Conservation (phyloP, 2,888 invertebrate species). For the Tetramorium bicarinatum region DNA sequence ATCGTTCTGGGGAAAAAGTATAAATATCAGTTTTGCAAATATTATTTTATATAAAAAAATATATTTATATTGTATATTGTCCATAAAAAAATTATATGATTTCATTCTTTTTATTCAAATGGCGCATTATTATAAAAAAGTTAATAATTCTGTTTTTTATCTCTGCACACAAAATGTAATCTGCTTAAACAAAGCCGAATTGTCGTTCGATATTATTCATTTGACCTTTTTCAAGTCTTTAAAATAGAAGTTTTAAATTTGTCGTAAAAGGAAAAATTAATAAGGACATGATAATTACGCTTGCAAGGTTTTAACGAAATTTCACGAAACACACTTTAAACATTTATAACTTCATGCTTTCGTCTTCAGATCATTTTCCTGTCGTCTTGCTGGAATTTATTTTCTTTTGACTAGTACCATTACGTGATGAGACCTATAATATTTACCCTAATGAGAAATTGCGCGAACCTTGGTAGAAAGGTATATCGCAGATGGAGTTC, state of each 20-base stretch:
- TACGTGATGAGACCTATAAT: slow-evolving; percentile 49
- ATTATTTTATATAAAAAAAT: slow-evolving; percentile 26
- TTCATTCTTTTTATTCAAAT: background rate
- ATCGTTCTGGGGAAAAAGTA: background rate
- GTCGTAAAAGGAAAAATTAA: slow-evolving; percentile 7
- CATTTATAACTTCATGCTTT: slow-evolving; percentile 43
- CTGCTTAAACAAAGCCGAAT: background rate
- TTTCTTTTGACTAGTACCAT: slow-evolving; percentile 10
- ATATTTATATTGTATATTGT: background rate
- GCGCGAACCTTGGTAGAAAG: slow-evolving; percentile 21
- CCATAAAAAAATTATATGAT: background rate
- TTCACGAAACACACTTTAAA: background rate
- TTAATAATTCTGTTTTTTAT: slow-evolving; percentile 17
- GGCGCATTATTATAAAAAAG: background rate
- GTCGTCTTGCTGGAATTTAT: slow-evolving; percentile 21
- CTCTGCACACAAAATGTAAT: background rate
- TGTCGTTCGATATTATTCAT: background rate
- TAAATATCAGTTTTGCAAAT: slow-evolving; percentile 28
- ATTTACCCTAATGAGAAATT: slow-evolving; percentile 62
- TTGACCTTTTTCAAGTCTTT: background rate
- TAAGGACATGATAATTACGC: slow-evolving; percentile 17
- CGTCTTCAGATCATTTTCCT: slow-evolving; percentile 25
- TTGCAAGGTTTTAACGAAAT: slow-evolving; percentile 20
- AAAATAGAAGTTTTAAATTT: slow-evolving; percentile 5
- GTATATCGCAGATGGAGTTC: slow-evolving; percentile 38